Evolutionary conservation across 2,797 vertebrate species (phyloP).

Genomic region (Sphaeramia orbicularis): DNA sequence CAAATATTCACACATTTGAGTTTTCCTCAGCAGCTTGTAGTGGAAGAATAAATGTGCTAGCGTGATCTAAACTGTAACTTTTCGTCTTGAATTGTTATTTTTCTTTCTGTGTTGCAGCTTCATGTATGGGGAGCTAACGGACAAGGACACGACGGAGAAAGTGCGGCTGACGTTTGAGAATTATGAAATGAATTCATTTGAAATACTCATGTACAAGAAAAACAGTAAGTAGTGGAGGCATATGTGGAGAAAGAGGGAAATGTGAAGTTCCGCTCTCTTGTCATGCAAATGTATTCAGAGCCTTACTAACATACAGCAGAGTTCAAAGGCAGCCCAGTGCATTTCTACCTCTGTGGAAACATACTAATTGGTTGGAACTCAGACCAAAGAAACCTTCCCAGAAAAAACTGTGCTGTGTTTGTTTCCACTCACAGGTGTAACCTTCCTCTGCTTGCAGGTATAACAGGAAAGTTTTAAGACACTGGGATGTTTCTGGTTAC

Average conservation of each 20-base stretch:
- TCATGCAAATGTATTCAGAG: slow-evolving; percentile 78
- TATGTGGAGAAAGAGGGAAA: slow-evolving; percentile 10
- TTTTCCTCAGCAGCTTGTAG: slow-evolving; percentile 17
- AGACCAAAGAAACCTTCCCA: slow-evolving; percentile 43
- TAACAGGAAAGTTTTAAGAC: slow-evolving; percentile 28
- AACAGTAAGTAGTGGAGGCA: slow-evolving; percentile 89
- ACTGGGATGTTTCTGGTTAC: slow-evolving; percentile 22
- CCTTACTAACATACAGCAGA: slow-evolving; percentile 38
- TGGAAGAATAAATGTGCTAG: slow-evolving; percentile 16
- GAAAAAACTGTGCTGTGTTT: slow-evolving; percentile 36
- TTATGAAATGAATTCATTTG: slow-evolving; percentile 96
- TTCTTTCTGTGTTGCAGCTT: too few species aligned
- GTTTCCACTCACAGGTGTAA: slow-evolving; percentile 41
- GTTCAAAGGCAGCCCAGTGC: slow-evolving; percentile 72
- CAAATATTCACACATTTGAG: slow-evolving; percentile 14
- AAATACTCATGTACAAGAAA: slow-evolving; percentile 98
- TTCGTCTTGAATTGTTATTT: too few species aligned
- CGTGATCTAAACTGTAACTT: too few species aligned
- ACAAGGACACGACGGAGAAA: slow-evolving; percentile 92
- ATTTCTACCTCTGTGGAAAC: slow-evolving; percentile 64
- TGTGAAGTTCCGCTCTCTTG: slow-evolving; percentile 39
- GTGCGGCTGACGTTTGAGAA: slow-evolving; percentile 94
- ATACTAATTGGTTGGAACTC: slow-evolving; percentile 67
- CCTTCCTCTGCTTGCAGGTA: slow-evolving; percentile 30
- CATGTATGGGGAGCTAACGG: slow-evolving; percentile 97